These are phyloP conservation scores for Galeopsomyia nigrocyanea DNA, from an alignment of 2,888 invertebrate genomes.

Conservation along the genomic window DNA sequence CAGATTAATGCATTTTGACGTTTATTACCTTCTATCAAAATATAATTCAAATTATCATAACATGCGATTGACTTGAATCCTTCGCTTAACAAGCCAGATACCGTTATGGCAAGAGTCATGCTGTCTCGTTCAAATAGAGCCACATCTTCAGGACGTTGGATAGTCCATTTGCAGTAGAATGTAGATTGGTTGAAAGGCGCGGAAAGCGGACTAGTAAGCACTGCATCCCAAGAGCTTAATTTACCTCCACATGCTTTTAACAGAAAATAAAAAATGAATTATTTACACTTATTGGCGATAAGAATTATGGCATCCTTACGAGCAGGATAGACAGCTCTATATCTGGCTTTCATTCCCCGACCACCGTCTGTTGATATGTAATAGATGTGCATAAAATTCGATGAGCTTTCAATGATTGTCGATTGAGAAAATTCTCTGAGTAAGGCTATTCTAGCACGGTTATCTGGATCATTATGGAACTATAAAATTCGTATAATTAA, in stretches of 20 bases:
- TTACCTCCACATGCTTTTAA: constrained; percentile 62
- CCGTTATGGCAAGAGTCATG: constrained; percentile 57
- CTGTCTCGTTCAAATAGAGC: neutral
- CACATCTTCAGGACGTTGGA: constrained; percentile 53
- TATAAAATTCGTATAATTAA: constrained; percentile 50
- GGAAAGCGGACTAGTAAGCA: constrained; percentile 50
- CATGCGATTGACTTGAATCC: constrained; percentile 16
- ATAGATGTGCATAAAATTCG: constrained; percentile 75
- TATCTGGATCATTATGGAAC: constrained; percentile 74
- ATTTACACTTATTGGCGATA: neutral
- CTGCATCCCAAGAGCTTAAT: constrained; percentile 50
- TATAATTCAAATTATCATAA: constrained; percentile 15
- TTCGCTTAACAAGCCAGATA: constrained; percentile 53
- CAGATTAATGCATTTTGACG: neutral
- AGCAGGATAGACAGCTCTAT: constrained; percentile 74
- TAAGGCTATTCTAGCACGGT: constrained; percentile 67
- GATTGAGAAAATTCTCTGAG: constrained; percentile 61
- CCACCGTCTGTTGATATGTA: constrained; percentile 72
- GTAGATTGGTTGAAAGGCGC: constrained; percentile 58
- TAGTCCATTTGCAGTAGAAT: constrained; percentile 60
- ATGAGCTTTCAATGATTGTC: constrained; percentile 73
- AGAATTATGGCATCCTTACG: constrained; percentile 67
- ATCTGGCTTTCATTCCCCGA: constrained; percentile 81
- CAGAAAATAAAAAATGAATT: constrained; percentile 1
- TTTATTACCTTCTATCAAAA: constrained; percentile 42